Conservation (phyloP, 1,140 invertebrate species). For the Euborellia annulipes region DNA sequence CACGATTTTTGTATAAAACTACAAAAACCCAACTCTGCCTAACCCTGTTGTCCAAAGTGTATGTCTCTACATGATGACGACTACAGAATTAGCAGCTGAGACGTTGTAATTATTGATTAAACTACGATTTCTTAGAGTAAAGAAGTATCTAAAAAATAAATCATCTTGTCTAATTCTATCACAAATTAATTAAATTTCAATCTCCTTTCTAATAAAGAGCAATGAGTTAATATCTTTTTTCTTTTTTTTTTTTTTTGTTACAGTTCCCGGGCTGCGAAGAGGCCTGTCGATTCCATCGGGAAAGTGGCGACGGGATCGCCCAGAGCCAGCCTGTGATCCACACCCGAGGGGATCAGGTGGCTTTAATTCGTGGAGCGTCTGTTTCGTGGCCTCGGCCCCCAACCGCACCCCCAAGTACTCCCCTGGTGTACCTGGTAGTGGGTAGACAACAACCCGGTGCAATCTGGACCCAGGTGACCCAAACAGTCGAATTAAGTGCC, state of each 20-base stretch:
- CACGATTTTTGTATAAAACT: too few relatives aligned
- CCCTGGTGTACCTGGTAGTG: constrained; percentile 53
- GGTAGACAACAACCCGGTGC: constrained; percentile 39
- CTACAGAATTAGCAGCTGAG: too few relatives aligned
- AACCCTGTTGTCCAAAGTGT: too few relatives aligned
- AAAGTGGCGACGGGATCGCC: constrained; percentile 33
- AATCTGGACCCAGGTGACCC: constrained; percentile 35
- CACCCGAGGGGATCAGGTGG: constrained; percentile 44
- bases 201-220: too few relatives aligned
- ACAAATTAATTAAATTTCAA: too few relatives aligned
- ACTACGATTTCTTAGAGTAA: too few relatives aligned
- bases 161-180: too few relatives aligned
- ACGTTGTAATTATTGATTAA: too few relatives aligned
- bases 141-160: too few relatives aligned
- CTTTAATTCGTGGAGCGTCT: constrained; percentile 35
- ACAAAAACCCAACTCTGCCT: too few relatives aligned
- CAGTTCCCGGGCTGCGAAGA: constrained; percentile 52
- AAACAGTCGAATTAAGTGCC: constrained; percentile 39
- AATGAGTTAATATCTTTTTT: not conserved
- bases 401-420: constrained; percentile 26
- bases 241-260: constrained; percentile 24
- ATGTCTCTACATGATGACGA: too few relatives aligned
- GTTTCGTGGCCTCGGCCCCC: constrained; percentile 42
- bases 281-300: constrained; percentile 46
- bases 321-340: constrained; percentile 46